A percentile compares a stretch with the other conserved stretches of the same genome.
These are phyloP conservation scores for Phalacrocorax carbo DNA, from an alignment of 2,113 vertebrate species.

Conservation along the genomic window DNA sequence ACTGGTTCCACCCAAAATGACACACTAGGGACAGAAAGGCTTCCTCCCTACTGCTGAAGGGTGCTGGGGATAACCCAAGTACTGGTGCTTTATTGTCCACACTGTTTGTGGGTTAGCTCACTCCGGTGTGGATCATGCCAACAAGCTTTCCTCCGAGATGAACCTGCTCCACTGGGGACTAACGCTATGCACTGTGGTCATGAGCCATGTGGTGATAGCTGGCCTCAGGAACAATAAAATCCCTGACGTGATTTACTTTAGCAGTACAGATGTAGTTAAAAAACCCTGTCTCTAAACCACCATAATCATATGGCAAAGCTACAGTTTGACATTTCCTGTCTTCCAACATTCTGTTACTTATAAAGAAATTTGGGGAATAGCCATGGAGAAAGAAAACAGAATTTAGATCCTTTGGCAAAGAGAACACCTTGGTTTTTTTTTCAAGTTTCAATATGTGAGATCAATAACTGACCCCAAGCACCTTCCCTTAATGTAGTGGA, in stretches of 20 bases:
- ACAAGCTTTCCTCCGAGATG: neutral
- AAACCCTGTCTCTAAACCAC: neutral
- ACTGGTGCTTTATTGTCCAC: neutral
- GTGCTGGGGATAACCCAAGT: neutral
- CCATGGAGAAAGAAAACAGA: neutral
- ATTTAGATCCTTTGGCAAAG: neutral
- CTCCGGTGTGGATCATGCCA: too few species aligned
- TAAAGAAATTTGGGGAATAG: neutral
- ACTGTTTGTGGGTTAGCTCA: neutral
- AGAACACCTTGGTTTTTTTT: neutral
- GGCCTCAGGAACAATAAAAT: neutral
- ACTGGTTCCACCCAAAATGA: neutral
- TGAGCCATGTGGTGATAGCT: neutral
- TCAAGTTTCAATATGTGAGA: neutral
- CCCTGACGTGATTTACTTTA: neutral
- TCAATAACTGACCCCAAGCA: neutral
- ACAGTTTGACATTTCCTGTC: neutral
- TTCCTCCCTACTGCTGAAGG: neutral
- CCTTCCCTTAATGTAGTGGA: neutral
- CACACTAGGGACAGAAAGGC: neutral
- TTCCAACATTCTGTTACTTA: neutral
- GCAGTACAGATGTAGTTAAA: neutral
- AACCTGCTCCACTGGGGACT: neutral
- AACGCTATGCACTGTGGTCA: neutral
- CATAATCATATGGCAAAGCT: neutral